Base-by-base conservation (phyloP, 2,888 invertebrate genomes). In the Candidula unifasciata region DNA sequence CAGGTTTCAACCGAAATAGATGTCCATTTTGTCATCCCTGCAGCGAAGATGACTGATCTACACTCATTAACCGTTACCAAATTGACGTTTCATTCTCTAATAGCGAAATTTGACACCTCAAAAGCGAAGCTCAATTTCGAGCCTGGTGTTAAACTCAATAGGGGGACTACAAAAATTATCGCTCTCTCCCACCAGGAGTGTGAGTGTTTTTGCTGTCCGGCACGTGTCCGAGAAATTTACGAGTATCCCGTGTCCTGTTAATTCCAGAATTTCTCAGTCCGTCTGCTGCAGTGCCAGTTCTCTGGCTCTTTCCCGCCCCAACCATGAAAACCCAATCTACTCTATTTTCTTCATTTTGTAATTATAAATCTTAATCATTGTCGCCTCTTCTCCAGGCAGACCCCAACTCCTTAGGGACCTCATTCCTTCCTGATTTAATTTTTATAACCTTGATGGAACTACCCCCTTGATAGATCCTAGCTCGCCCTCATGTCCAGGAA, bases 361-460 rank as follows among this genome's bases (percentile, higher is more conserved):
- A 74, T 74, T 74, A 74, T 74, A 74, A 74, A 74, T 74, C 74
- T 74, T 54, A 30, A 74, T 74, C 52, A 52, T 54, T 74, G 54
- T 2, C 30, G 54, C 30, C 16, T 54, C 30, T 74, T 54, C 21
- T 18, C 3, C 21, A 27, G 30, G 16, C 54, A 44, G 8, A 5
- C 52, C 18, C 27, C 18, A 6, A 16, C 8, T 54, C 21, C 3
- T 27, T 3, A n/a, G 54, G 54, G 33, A 74, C 18, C 18, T 21
- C 27, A 54, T 10, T 27, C 18, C 21, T 30, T 74, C 54, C 74
- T 30, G 74, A 74, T 74, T 54, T 74, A 54, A 74, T 74, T 74
- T 74, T 74, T 74, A 74, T 74, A 74, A 74, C 30, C 5, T 18
- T 30, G 74, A 74, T 16, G 54, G 54, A 74, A 54, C 74, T 18